A percentile compares a stretch with the other conserved stretches of the same genome.
Conservation (phyloP, 2,797 vertebrate species). For the Staurois parvus region DNA sequence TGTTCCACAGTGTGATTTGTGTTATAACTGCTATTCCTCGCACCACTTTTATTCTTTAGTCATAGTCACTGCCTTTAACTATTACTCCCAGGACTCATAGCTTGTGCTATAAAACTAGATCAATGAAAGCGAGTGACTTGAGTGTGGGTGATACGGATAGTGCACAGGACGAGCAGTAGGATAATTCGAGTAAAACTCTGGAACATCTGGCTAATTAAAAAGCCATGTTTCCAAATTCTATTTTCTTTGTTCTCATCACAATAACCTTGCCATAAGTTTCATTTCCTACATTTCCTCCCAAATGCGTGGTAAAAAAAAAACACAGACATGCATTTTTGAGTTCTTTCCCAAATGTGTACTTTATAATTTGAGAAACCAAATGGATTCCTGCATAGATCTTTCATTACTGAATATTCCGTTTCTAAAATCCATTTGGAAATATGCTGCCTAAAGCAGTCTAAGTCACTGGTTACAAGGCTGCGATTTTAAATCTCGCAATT, state of each 20-base stretch:
- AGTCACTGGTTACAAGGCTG: no score
- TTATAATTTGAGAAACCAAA: slow-evolving; percentile 25
- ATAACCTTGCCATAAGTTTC: slow-evolving; percentile 59
- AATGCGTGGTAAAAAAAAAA: slow-evolving; percentile 42
- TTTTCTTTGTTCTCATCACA: slow-evolving; percentile 53
- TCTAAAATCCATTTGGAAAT: no score
- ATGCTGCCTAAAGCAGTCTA: no score
- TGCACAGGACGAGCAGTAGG: slow-evolving; percentile 52
- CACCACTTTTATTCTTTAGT: slow-evolving; percentile 30
- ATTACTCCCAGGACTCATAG: slow-evolving; percentile 40
- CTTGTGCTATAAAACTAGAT: slow-evolving; percentile 41
- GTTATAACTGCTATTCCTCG: slow-evolving; percentile 23
- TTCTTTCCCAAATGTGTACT: not conserved
- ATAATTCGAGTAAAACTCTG: slow-evolving; percentile 29
- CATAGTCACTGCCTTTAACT: slow-evolving; percentile 13
- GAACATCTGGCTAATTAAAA: slow-evolving; percentile 62
- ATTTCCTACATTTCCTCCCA: slow-evolving; percentile 58
- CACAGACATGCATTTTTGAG: slow-evolving; percentile 37
- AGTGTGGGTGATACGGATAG: slow-evolving; percentile 53
- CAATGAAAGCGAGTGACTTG: slow-evolving; percentile 34
- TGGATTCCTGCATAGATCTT: not conserved
- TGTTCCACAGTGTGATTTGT: slow-evolving; percentile 28
- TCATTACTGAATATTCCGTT: not conserved
- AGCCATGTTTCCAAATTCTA: slow-evolving; percentile 54
- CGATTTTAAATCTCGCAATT: no score